Percentiles rank a stretch among this genome's conserved stretches.
These are phyloP conservation scores for Tachysurus vachellii DNA, from an alignment of 2,113 vertebrate species.

Conservation along the genomic window DNA sequence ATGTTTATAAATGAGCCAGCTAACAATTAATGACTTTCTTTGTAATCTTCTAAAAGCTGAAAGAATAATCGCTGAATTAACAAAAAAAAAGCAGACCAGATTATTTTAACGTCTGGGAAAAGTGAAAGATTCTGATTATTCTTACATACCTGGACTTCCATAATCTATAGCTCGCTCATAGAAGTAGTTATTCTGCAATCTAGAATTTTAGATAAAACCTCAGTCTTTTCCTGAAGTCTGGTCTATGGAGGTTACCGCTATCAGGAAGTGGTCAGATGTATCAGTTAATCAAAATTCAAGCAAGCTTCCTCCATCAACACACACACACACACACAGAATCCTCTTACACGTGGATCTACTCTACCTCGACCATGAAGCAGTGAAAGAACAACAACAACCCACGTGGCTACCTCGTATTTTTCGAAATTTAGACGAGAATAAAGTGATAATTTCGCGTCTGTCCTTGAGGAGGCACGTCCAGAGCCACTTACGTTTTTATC, in stretches of 20 bases:
- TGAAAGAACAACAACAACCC: too few relatives aligned
- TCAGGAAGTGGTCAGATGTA: background rate
- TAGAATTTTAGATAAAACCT: background rate
- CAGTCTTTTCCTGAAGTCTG: background rate
- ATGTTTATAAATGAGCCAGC: background rate
- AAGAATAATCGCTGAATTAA: background rate
- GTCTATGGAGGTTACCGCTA: background rate
- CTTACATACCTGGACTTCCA: too few relatives aligned
- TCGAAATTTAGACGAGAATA: constrained; percentile 2
- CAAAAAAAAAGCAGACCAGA: background rate
- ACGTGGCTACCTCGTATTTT: background rate
- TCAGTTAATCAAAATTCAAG: constrained; percentile 15
- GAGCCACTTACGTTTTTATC: too few relatives aligned
- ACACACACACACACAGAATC: constrained; percentile 41
- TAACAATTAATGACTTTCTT: background rate
- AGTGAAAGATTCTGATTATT: too few relatives aligned
- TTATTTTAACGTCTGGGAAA: background rate
- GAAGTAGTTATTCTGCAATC: background rate
- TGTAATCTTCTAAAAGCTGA: background rate
- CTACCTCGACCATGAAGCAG: too few relatives aligned
- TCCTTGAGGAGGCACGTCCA: too few relatives aligned
- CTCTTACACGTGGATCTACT: constrained; percentile 50
- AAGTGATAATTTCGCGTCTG: background rate
- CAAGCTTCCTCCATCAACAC: constrained; percentile 25
- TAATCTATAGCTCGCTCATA: background rate